These are phyloP conservation scores for Malurus alboscapulatus DNA, from an alignment of 2,113 vertebrate species.

Conservation along the genomic window DNA sequence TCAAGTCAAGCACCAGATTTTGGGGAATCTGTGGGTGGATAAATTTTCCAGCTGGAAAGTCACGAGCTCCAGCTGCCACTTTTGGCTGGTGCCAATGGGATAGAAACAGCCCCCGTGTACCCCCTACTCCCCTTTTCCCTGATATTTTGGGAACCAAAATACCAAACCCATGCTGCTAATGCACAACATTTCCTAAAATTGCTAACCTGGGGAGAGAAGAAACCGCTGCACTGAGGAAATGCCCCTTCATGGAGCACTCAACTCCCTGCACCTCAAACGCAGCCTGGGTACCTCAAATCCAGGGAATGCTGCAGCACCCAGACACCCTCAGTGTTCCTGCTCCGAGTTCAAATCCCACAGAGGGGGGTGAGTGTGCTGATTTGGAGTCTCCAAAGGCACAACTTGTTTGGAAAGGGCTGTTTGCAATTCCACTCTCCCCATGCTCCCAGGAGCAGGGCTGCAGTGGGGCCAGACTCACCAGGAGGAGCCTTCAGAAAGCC, in stretches of 20 bases:
- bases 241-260: rapidly evolving
- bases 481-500: background rate
- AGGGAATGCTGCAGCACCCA: background rate
- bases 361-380: rapidly evolving
- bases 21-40: rapidly evolving
- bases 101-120: rapidly evolving
- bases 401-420: background rate
- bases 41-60: background rate
- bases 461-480: rapidly evolving
- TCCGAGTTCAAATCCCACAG: background rate
- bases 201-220: rapidly evolving
- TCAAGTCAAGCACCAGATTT: rapidly evolving
- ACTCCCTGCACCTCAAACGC: background rate
- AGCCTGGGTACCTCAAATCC: background rate
- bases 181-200: background rate
- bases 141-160: background rate
- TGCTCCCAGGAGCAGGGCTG: background rate
- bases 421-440: background rate
- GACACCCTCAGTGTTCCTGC: rapidly evolving
- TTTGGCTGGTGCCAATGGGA: rapidly evolving
- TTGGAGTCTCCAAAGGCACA: background rate
- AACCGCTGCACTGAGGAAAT: rapidly evolving
- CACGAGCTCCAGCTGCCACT: rapidly evolving
- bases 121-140: background rate
- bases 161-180: rapidly evolving